Conservation (phyloP, 1,140 invertebrate genomes). For the Drosophila ohnishii region DNA sequence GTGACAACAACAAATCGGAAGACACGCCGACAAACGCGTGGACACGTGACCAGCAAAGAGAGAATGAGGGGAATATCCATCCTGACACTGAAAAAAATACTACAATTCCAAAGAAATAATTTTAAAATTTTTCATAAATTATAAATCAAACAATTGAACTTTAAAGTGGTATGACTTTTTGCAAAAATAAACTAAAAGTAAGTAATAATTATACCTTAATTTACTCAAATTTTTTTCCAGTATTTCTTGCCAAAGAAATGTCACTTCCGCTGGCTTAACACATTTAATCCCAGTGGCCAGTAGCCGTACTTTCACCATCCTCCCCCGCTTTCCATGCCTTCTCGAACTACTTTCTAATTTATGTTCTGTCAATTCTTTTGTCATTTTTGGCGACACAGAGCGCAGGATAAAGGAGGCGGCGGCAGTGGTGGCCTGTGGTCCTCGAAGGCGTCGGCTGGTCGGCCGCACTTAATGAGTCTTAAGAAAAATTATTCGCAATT, state of each 20-base stretch:
- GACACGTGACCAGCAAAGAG: slow-evolving; percentile 59
- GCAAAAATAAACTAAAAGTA: neutral
- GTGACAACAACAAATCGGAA: slow-evolving; percentile 55
- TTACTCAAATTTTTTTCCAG: neutral
- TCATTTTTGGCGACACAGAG: slow-evolving; percentile 49
- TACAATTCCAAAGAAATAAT: accelerated
- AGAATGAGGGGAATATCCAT: slow-evolving; percentile 3
- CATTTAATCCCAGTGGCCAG: slow-evolving; percentile 54
- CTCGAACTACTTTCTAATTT: slow-evolving; percentile 66
- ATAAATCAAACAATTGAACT: neutral
- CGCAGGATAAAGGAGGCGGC: slow-evolving; percentile 4
- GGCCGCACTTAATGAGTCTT: slow-evolving; percentile 75
- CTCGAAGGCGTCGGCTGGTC: slow-evolving; percentile 56
- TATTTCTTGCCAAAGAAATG: slow-evolving; percentile 49
- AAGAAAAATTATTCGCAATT: slow-evolving; percentile 81
- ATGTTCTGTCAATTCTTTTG: slow-evolving; percentile 74
- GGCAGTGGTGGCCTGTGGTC: slow-evolving; percentile 27
- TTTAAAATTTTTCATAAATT: neutral
- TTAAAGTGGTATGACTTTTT: neutral
- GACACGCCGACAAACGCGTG: slow-evolving; percentile 61
- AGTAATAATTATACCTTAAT: neutral
- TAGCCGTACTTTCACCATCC: slow-evolving; percentile 28
- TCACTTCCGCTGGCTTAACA: slow-evolving; percentile 74
- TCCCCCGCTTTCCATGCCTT: slow-evolving; percentile 10
- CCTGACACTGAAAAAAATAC: slow-evolving; percentile 1